Conservation (phyloP, 2,888 invertebrate species). For the Julus scandinavius region DNA sequence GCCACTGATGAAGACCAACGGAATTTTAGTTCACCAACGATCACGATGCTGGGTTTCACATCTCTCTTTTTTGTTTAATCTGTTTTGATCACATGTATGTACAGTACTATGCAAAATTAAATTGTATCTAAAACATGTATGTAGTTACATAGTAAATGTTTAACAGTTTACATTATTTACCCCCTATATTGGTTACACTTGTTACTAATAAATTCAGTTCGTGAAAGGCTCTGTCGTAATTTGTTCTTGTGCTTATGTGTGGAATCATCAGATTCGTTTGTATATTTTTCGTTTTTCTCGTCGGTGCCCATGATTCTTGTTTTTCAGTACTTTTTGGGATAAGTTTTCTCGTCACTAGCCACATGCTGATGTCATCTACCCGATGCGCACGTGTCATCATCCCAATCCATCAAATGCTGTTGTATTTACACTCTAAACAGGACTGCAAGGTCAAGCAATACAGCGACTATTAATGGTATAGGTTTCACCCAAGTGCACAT, state of each 20-base stretch:
- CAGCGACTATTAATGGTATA: slow-evolving; percentile 24
- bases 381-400: slow-evolving; percentile 45
- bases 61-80: too few species aligned
- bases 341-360: slow-evolving; percentile 48
- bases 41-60: too few species aligned
- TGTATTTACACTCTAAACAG: slow-evolving; percentile 53
- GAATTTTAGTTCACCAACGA: too few species aligned
- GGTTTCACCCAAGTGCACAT: not conserved
- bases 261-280: not conserved
- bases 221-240: not conserved
- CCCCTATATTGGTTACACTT: too few species aligned
- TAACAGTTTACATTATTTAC: too few species aligned
- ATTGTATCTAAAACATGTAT: too few species aligned
- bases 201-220: too few species aligned
- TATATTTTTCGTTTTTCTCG: not conserved
- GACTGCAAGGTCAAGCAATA: slow-evolving; percentile 47
- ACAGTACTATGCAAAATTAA: too few species aligned
- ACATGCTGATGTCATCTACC: slow-evolving; percentile 50
- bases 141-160: too few species aligned
- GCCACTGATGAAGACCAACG: too few species aligned
- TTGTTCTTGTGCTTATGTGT: not conserved
- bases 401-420: slow-evolving; percentile 46
- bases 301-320: not conserved
- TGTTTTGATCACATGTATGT: too few species aligned
- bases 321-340: slow-evolving; percentile 19